Evolutionary conservation across 2,797 vertebrate genomes (phyloP), one percentile per base, ranked within the genome.

Genomic region (Acrocephalus scirpaceus): DNA sequence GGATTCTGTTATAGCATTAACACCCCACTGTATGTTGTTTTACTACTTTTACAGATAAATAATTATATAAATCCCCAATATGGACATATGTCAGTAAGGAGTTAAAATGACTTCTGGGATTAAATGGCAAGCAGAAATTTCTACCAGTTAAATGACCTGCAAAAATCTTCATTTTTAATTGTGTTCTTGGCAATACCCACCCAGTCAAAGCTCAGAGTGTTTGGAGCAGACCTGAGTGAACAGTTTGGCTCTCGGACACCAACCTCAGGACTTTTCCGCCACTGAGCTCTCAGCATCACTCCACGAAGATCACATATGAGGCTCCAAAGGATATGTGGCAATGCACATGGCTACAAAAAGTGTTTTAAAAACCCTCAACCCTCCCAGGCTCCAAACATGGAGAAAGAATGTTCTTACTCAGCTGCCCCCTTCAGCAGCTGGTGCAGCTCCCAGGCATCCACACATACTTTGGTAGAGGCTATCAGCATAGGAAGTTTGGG

Each of bases 91-190:
- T 62, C 58, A 85, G 48, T 25, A 82, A 79, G 60, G 53, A 76
- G 30, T 80, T 80, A 86, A 80, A 93, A 77, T 21, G 0, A 47
- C 48, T 78, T 81, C 62, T 44, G 48, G 40, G 67, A 79, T 57
- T 87, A 76, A 64, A 93, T 90, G 62, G 27, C 34, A 53, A 62
- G 27, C 22, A 75, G 66, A 75, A 75, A 66, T 66, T 75, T 82
- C 23, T 76, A 78, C 51, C 26, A 48, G 32, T 47, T 51, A 88
- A 92, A 88, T n/a, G n/a, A 88, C 82, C 12, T 19, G 40, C 36
- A 64, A 62, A 89, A 64, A 67, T 65, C 34, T 48, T 74, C 10
- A 18, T 58, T 79, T 82, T 74, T 74, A 82, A 87, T 67, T 85
- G 88, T 89, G 71, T 45, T 76, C 58, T 79, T 9, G 2, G 38